A percentile compares a stretch with the other conserved stretches of the same genome.
phyloP scores from a whole-genome alignment of 2,113 vertebrate genomes.

The Chaetorhynchus papuensis region DNA sequence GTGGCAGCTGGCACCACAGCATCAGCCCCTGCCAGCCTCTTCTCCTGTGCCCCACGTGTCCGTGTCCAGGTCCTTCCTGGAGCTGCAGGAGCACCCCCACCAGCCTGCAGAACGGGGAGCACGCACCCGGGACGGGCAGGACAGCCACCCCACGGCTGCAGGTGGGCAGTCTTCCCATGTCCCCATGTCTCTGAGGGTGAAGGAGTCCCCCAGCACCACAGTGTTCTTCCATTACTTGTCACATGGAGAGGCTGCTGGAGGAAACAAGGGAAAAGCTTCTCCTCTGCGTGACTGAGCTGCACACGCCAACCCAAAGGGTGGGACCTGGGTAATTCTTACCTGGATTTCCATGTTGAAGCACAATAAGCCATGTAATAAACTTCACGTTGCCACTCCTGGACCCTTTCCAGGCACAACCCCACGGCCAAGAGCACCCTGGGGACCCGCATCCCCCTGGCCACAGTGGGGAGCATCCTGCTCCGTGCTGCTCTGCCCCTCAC shows the following conservation, averaged over 20 bases:
- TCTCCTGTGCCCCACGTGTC: neutral
- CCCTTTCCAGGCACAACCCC: accelerated
- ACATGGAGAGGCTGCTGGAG: neutral
- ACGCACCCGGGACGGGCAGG: neutral
- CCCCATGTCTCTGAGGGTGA: neutral
- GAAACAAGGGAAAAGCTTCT: neutral
- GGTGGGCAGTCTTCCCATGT: neutral
- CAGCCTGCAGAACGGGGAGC: neutral
- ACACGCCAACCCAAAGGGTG: neutral
- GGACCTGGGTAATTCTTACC: neutral
- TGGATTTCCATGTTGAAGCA: neutral
- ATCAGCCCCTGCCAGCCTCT: neutral
- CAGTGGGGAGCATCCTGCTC: neutral
- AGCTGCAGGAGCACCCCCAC: neutral
- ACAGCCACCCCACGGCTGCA: neutral
- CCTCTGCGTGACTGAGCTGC: neutral
- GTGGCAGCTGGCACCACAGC: neutral
- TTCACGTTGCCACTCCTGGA: neutral
- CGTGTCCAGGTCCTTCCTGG: neutral
- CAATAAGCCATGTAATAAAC: neutral
- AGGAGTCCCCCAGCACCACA: neutral
- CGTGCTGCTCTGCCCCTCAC: accelerated
- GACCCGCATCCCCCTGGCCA: accelerated
- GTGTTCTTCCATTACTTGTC: neutral
- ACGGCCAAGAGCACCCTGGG: accelerated